Base-by-base conservation (phyloP, 2,888 invertebrate species). In the Bursaphelenchus okinawaensis region DNA sequence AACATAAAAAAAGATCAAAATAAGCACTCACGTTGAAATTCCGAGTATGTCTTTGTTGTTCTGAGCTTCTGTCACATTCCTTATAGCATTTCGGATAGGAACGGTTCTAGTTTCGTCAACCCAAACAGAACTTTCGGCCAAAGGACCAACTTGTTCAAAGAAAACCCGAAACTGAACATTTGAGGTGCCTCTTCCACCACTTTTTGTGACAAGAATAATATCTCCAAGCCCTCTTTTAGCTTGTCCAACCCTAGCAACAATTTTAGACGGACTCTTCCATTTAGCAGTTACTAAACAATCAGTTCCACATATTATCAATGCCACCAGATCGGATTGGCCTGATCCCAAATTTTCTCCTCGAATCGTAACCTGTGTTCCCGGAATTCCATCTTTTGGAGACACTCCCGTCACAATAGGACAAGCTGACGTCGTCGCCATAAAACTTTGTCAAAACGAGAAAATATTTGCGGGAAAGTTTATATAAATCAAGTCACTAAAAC, bases 71-170 rank as follows among this genome's bases (percentile, higher is more conserved):
- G 73, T 68, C 23, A 78, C 72, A 50, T 71, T 76, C 29, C 80
- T 66, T 12, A 77, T 67, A 9, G 59, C 65, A 58, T 78, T 80
- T 66, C 81, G 61, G 3, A 80, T 80, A 3, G 80, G 80, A 8
- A 83, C 78, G 9, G 79, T 80, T 64, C 92, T 87, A 0, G 92
- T 89, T 85, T 98, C 98, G 84, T 98, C 95, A 0, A 96, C 91
- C 96, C 96, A 98, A 4, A 98, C 93, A 7, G 95, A 93, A 75
- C 93, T 93, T 83, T 96, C 96, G 83, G 96, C 95, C 74, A 94
- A 88, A 0, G 95, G 94, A 16, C 85, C 85, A 65, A 84, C 83
- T 67, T 85, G 82, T 26, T 84, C 79, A 67, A 82, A 92, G 89
- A 9, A 92, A 88, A 90, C 90, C 20, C 74, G 73, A 54, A 74